phyloP scores from a whole-genome alignment of 2,797 vertebrate genomes.

The Percopsis omiscomaycus region DNA sequence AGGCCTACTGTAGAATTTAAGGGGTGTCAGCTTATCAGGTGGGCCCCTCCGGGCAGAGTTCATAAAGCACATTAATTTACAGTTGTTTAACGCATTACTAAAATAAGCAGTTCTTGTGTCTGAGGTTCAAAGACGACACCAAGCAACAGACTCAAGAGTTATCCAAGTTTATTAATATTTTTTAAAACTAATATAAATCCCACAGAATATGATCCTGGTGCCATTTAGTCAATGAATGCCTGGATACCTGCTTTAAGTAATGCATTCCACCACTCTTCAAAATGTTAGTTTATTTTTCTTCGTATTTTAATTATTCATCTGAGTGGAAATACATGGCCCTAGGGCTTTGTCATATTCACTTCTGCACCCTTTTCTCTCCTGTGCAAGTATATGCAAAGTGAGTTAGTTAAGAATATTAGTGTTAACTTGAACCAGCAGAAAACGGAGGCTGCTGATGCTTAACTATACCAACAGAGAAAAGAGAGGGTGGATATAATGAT shows the following conservation, averaged over 20 bases:
- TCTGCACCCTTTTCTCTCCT: slow-evolving; percentile 82
- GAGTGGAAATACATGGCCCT: slow-evolving; percentile 88
- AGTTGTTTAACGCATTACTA: not conserved
- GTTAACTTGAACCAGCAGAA: slow-evolving; percentile 90
- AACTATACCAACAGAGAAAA: slow-evolving; percentile 64
- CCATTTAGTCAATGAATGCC: slow-evolving; percentile 87
- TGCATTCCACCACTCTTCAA: slow-evolving; percentile 89
- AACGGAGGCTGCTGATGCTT: slow-evolving; percentile 60
- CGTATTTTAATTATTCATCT: slow-evolving; percentile 61
- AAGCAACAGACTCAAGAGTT: slow-evolving; percentile 84
- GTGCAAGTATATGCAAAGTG: slow-evolving; percentile 94
- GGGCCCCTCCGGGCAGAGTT: too few species aligned
- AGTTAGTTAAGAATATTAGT: slow-evolving; percentile 93
- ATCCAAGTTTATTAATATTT: slow-evolving; percentile 98
- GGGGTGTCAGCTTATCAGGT: too few species aligned
- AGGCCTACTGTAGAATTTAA: too few species aligned
- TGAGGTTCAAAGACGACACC: slow-evolving; percentile 34
- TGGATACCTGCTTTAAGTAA: slow-evolving; percentile 89
- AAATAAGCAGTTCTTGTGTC: not conserved
- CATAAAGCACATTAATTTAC: too few species aligned
- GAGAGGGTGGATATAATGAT: slow-evolving; percentile 69
- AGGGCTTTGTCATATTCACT: slow-evolving; percentile 82
- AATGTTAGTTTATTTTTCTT: slow-evolving; percentile 70
- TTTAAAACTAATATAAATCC: slow-evolving; percentile 96
- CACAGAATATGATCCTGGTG: slow-evolving; percentile 86